Conservation (phyloP, 2,888 invertebrate genomes). For the Ecliptopera silaceata region DNA sequence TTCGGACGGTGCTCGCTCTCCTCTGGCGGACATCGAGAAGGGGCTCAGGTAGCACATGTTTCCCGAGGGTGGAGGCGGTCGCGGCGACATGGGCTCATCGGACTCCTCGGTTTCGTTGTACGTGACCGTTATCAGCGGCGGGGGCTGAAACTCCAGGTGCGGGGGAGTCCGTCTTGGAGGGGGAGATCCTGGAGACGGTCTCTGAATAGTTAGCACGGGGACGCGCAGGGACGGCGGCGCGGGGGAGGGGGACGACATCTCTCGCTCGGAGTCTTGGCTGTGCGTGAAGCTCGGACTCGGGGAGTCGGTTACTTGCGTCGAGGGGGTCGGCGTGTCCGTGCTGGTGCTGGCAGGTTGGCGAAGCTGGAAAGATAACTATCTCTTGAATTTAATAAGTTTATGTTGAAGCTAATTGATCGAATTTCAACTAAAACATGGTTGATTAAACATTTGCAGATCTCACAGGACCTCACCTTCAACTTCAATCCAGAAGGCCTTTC, state of each 20-base stretch:
- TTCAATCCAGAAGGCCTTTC: conserved; percentile 65
- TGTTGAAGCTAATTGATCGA: too few species aligned
- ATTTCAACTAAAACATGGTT: too few species aligned
- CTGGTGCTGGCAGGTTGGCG: conserved; percentile 72
- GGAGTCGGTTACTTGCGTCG: conserved; percentile 74
- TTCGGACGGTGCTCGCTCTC: conserved; percentile 90
- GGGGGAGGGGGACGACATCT: conserved; percentile 70
- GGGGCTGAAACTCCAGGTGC: conserved; percentile 86
- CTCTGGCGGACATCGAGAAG: conserved; percentile 88
- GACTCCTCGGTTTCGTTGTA: conserved; percentile 91
- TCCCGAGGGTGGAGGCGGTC: conserved; percentile 78
- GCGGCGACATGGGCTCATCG: conserved; percentile 87
- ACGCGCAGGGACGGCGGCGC: conserved; percentile 82
- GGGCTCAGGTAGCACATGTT: conserved; percentile 91
- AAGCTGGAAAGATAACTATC: conserved; percentile 64
- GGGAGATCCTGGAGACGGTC: conserved; percentile 87
- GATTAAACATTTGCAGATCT: too few species aligned
- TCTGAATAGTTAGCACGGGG: conserved; percentile 86
- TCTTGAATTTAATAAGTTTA: background rate
- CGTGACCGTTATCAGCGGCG: conserved; percentile 89
- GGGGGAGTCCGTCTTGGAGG: conserved; percentile 85
- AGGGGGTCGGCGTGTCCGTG: conserved; percentile 70
- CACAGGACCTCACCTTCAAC: conserved; percentile 73
- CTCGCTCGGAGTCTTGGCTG: conserved; percentile 74
- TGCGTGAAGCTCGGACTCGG: conserved; percentile 75